Percentiles rank a stretch among this genome's conserved stretches.
phyloP scores from a whole-genome alignment of 2,797 vertebrate species.

The Mastacembelus armatus region DNA sequence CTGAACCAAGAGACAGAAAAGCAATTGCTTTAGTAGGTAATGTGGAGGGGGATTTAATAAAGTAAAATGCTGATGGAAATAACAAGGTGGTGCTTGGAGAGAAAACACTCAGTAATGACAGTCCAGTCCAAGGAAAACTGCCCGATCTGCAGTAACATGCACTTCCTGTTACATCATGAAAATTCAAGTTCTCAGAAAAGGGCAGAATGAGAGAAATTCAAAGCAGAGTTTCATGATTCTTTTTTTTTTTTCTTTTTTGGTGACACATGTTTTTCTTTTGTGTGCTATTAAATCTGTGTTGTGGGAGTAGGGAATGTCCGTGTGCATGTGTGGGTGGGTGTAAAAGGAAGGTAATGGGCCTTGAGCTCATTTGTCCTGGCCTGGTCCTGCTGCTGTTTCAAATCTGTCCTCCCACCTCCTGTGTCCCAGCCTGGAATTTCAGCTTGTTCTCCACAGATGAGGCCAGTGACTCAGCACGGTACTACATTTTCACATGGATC shows the following conservation, averaged over 20 bases:
- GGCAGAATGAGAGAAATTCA: constrained; percentile 40
- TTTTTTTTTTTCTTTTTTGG: constrained; percentile 60
- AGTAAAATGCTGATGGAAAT: constrained; percentile 64
- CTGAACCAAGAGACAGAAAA: constrained; percentile 41
- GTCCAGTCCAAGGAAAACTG: constrained; percentile 55
- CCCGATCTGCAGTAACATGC: constrained; percentile 52
- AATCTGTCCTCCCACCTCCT: constrained; percentile 77
- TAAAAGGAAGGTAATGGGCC: constrained; percentile 71
- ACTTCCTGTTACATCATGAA: constrained; percentile 73
- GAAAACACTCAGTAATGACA: constrained; percentile 69
- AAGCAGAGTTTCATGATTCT: constrained; percentile 41
- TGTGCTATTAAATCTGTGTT: constrained; percentile 60
- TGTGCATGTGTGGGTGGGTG: constrained; percentile 68
- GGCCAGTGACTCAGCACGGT: constrained; percentile 64
- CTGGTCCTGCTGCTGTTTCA: constrained; percentile 68
- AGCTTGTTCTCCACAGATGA: constrained; percentile 59
- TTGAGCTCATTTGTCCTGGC: constrained; percentile 74
- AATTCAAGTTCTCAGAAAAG: constrained; percentile 46
- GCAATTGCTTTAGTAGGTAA: constrained; percentile 37
- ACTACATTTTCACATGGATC: constrained; percentile 51
- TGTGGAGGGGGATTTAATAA: constrained; percentile 62
- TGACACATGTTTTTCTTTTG: constrained; percentile 62
- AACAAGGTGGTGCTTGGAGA: constrained; percentile 68
- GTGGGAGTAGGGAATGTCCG: constrained; percentile 64
- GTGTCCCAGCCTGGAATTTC: constrained; percentile 72